Evolutionary conservation across 2,113 vertebrate genomes (phyloP), one percentile per base, ranked within the genome.

Genomic region (Ancistrus triradiatus): DNA sequence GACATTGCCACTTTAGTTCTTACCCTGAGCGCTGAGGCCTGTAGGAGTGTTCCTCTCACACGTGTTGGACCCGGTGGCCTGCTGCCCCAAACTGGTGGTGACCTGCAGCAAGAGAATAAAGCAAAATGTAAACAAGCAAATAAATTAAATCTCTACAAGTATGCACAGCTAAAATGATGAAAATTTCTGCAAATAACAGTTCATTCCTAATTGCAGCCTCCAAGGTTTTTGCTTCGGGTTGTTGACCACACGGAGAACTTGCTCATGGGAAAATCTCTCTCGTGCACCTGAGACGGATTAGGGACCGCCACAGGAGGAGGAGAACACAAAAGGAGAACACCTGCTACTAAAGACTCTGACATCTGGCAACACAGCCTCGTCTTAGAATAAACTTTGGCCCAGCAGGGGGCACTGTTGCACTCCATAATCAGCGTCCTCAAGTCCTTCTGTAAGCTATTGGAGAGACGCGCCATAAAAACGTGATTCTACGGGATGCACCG

Each of bases 11-110:
- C n/a, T n/a, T 46, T 25, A 3, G 38, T 43, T 43, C 61, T 52
- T 50, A 98, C 95, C 95, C 88, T 92, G 92, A 3, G 88, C 87
- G 78, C 90, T 92, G 74, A 93, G 85, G 75, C 85, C 88, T 2
- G 80, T 81, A 0, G 86, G 80, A 1, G 68, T 51, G 55, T 89
- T 90, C 55, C 89, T 87, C 63, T 93, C 92, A 62, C 83, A 84
- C 3, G 89, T 59, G 63, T 88, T 90, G 31, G 90, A 85, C 53
- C 84, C 91, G 0, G 89, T 87, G 18, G 75, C 85, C 62, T 87
- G 92, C 50, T 89, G 92, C 55, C 89, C 86, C 0, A 81, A 47
- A 63, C 79, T 84, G n/a, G 80, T 73, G 7, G 85, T 75, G 25
- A 89, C 83, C 95, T 98, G 69, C 67, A 10, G 27, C 18, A 65